Conservation (phyloP, 1,140 invertebrate genomes). For the Ctenoplectra terminalis region DNA sequence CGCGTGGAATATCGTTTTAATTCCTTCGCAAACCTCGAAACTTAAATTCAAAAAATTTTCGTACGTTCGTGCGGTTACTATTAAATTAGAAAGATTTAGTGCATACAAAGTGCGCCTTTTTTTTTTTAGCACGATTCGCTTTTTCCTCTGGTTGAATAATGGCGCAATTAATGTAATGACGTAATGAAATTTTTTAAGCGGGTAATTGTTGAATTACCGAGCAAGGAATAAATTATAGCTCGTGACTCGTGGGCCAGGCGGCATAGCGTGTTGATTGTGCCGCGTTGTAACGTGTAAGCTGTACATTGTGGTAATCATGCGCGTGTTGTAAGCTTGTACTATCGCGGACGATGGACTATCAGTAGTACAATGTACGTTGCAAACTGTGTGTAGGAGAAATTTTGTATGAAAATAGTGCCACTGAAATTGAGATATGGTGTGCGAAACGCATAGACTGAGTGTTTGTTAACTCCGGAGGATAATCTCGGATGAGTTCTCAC, state of each 20-base stretch:
- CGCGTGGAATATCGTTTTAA: neutral
- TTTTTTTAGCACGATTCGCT: neutral
- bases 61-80: neutral
- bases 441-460: neutral
- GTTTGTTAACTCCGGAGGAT: too few relatives aligned
- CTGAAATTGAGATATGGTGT: neutral
- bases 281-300: neutral
- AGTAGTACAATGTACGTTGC: neutral
- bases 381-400: neutral
- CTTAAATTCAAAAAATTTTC: neutral
- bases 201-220: slow-evolving; percentile 29
- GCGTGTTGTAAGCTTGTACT: neutral
- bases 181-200: slow-evolving; percentile 9
- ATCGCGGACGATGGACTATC: slow-evolving; percentile 10
- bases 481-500: too few relatives aligned
- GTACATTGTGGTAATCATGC: neutral
- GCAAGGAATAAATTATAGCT: neutral
- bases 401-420: neutral
- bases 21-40: neutral
- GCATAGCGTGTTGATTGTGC: neutral
- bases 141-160: neutral
- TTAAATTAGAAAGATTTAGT: neutral
- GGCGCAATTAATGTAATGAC: slow-evolving; percentile 22
- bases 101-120: neutral
- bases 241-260: neutral